Evolutionary conservation across 2,888 invertebrate genomes (phyloP).

Genomic region (Taphrorychus bicolor): DNA sequence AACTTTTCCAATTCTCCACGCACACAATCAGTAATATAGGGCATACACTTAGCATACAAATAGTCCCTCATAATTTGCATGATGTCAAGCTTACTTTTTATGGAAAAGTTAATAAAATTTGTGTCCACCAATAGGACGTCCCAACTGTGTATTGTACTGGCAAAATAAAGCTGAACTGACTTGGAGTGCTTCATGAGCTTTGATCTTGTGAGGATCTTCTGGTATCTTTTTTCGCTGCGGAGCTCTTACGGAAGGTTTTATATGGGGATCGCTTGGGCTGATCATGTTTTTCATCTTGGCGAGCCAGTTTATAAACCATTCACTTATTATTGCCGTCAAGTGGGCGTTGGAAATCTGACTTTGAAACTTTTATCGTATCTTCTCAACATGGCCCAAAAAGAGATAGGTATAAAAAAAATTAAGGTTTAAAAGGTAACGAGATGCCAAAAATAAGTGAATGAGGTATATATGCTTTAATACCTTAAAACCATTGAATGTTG

Average conservation of each 20-base stretch:
- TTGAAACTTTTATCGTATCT: no score
- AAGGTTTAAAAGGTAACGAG: no score
- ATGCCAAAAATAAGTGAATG: no score
- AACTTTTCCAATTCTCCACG: constrained; percentile 97
- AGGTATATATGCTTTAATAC: no score
- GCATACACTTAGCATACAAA: constrained; percentile 96
- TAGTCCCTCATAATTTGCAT: constrained; percentile 99
- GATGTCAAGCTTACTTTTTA: constrained; percentile 96
- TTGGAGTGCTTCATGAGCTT: constrained; percentile 83
- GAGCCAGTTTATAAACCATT: no score
- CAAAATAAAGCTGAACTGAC: constrained; percentile 95
- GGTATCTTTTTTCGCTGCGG: constrained; percentile 73
- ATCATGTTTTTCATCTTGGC: constrained; percentile 91
- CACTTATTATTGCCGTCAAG: no score
- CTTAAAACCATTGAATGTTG: no score
- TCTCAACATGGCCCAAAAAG: no score
- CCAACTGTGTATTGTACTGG: constrained; percentile 96
- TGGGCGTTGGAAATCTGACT: no score
- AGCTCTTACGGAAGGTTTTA: constrained; percentile 76
- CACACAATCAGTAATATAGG: constrained; percentile 98
- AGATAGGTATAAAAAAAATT: no score
- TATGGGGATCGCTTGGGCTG: constrained; percentile 79
- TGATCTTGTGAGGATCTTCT: constrained; percentile 75
- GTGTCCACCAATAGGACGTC: constrained; percentile 96
- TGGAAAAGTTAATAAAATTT: constrained; percentile 98